These are phyloP conservation scores for Sthenelais limicola DNA, from an alignment of 2,888 invertebrate species.

Conservation along the genomic window DNA sequence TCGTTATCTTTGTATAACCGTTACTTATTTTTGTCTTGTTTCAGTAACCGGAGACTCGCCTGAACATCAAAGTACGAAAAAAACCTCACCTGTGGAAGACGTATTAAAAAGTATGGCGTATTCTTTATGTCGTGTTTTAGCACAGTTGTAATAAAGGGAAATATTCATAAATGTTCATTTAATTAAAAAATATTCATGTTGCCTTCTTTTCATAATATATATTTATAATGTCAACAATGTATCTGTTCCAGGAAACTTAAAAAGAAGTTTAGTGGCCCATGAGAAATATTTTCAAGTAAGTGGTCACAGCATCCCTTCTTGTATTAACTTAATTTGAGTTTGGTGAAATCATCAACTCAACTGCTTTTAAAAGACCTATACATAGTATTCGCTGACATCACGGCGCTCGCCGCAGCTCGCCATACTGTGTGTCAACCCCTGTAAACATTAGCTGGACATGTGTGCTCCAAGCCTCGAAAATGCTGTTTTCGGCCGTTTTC, in stretches of 20 bases:
- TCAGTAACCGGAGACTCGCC: not conserved
- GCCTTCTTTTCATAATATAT: too few relatives aligned
- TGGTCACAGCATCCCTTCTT: not conserved
- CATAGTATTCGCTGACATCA: too few relatives aligned
- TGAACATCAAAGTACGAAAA: not conserved
- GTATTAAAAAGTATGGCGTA: slow-evolving; percentile 32
- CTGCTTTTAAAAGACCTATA: too few relatives aligned
- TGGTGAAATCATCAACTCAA: not conserved
- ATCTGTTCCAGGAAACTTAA: slow-evolving; percentile 62
- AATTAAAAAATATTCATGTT: too few relatives aligned
- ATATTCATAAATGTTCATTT: too few relatives aligned
- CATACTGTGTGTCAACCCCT: too few relatives aligned
- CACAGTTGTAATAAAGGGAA: not conserved
- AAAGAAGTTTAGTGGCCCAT: slow-evolving; percentile 61
- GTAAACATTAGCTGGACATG: too few relatives aligned
- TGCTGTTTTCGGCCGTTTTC: too few relatives aligned
- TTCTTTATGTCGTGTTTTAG: not conserved
- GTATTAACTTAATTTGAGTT: not conserved
- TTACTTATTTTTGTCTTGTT: not conserved
- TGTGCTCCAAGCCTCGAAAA: too few relatives aligned
- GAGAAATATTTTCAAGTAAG: slow-evolving; percentile 62
- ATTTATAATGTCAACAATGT: too few relatives aligned
- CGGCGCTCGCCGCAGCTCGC: too few relatives aligned
- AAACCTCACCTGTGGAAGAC: slow-evolving; percentile 3
- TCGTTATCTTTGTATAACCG: too few relatives aligned